Percentiles rank a stretch among this genome's conserved stretches.
These are phyloP conservation scores for Lutjanus argentimaculatus DNA, from an alignment of 2,797 vertebrate genomes.

Conservation along the genomic window DNA sequence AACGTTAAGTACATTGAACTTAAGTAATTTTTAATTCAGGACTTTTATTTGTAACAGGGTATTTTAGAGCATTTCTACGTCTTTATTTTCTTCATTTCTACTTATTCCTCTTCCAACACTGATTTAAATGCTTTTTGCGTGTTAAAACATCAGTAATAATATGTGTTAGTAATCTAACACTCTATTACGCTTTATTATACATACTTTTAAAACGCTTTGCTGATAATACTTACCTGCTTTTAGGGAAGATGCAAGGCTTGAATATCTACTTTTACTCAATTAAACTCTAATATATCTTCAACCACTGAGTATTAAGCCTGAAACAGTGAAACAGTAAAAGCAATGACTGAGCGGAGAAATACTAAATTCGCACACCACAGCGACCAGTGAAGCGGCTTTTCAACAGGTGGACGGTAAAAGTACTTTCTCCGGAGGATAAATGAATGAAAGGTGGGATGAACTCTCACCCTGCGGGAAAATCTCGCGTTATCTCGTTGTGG, in stretches of 20 bases:
- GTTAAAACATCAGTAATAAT: not conserved
- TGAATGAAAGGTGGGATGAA: not conserved
- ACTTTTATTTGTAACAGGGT: no score
- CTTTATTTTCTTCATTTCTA: no score
- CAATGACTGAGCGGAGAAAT: not conserved
- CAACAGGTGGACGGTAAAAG: not conserved
- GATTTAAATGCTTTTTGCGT: no score
- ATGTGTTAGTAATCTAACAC: no score
- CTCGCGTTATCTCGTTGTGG: conserved; percentile 82
- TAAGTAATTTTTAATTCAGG: no score
- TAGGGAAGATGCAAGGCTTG: not conserved
- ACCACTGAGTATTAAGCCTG: not conserved
- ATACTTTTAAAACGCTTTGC: not conserved
- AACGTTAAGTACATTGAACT: no score
- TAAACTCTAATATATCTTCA: not conserved
- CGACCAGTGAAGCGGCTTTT: not conserved
- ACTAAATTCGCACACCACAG: not conserved
- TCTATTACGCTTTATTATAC: not conserved
- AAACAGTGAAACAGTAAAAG: not conserved
- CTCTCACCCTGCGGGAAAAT: conserved; percentile 16
- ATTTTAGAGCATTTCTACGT: no score
- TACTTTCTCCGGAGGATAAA: no score
- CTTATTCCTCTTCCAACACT: no score
- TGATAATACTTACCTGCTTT: not conserved
- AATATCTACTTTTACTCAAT: not conserved